These are phyloP conservation scores for Chironomus riparius DNA, from an alignment of 2,888 invertebrate genomes.

Conservation along the genomic window DNA sequence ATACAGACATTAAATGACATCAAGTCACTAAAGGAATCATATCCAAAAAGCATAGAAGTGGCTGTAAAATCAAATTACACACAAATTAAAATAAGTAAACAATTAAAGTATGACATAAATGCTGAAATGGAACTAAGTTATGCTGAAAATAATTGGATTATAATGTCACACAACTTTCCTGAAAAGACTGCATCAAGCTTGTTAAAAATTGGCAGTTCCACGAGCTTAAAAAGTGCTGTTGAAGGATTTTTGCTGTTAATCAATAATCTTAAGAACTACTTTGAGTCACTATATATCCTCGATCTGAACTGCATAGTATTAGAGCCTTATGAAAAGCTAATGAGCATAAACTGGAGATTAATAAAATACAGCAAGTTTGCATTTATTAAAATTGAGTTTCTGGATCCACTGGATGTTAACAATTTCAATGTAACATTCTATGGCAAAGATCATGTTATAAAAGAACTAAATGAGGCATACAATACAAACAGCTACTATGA, in stretches of 20 bases:
- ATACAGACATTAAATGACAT: not conserved
- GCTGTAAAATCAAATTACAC: not conserved
- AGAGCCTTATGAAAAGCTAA: no score
- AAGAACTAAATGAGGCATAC: not conserved
- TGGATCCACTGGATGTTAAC: not conserved
- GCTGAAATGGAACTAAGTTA: not conserved
- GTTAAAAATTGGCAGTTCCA: not conserved
- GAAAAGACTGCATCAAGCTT: not conserved
- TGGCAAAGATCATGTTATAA: not conserved
- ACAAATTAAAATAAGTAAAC: not conserved
- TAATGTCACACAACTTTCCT: not conserved
- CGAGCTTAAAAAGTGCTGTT: not conserved
- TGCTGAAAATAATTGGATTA: not conserved
- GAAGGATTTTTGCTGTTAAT: not conserved
- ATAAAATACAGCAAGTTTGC: not conserved
- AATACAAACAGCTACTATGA: not conserved
- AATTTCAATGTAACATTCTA: not conserved
- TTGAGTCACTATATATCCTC: not conserved
- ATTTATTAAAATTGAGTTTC: not conserved
- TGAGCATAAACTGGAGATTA: not conserved
- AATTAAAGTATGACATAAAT: not conserved
- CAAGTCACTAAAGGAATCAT: not conserved
- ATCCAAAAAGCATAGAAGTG: not conserved
- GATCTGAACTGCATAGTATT: no score
- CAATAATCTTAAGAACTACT: not conserved